Conservation (phyloP, 2,797 vertebrate genomes). For the Onychomys arenicola region DNA sequence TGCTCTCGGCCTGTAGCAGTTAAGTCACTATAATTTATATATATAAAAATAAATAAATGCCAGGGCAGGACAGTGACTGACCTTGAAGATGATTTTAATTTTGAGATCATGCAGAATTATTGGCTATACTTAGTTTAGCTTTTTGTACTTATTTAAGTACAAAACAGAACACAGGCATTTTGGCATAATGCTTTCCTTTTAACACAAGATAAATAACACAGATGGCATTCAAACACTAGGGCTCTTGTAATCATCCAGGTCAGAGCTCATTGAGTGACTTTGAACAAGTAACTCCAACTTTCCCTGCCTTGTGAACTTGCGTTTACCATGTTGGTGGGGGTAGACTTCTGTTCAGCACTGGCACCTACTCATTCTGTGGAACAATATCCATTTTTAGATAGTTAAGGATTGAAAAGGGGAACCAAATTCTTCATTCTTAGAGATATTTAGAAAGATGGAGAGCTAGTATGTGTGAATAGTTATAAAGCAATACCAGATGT, state of each 20-base stretch:
- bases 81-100: not conserved
- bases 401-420: not conserved
- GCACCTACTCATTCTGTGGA: not conserved
- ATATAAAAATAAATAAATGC: not conserved
- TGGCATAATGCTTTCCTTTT: slow-evolving; percentile 24
- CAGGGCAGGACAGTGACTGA: not conserved
- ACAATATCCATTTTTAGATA: slow-evolving; percentile 12
- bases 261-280: not conserved
- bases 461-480: not conserved
- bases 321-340: not conserved
- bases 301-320: not conserved
- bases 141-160: slow-evolving; percentile 24
- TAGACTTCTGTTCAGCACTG: not conserved
- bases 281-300: slow-evolving; percentile 32
- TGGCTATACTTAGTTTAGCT: not conserved
- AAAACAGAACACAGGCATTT: slow-evolving; percentile 22
- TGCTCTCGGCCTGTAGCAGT: not conserved
- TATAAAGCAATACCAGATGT: not conserved
- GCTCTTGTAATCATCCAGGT: slow-evolving; percentile 1
- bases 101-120: not conserved
- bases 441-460: not conserved
- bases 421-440: not conserved
- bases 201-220: not conserved
- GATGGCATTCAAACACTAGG: not conserved
- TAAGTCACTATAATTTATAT: not conserved